These are phyloP conservation scores for Sphaerophoria taeniata DNA, from an alignment of 2,888 invertebrate species.

Conservation along the genomic window DNA sequence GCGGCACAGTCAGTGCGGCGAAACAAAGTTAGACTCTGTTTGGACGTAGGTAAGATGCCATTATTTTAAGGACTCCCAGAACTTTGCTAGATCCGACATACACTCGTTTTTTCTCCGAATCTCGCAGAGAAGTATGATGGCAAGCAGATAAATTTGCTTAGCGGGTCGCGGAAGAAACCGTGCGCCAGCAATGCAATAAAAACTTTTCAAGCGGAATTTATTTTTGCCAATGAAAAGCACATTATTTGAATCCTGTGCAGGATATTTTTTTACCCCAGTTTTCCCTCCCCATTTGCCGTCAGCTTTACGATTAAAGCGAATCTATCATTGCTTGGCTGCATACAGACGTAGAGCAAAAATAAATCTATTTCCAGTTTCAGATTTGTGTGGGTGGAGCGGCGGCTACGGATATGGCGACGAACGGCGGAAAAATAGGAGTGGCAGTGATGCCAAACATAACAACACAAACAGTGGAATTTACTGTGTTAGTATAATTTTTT, in stretches of 20 bases:
- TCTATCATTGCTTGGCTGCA: constrained; percentile 60
- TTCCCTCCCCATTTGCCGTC: constrained; percentile 3
- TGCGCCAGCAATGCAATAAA: constrained; percentile 60
- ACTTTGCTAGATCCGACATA: constrained; percentile 7
- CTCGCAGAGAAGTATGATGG: constrained; percentile 23
- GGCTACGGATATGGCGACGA: not conserved
- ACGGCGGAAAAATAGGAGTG: not conserved
- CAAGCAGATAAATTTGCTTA: constrained; percentile 57
- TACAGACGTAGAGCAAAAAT: constrained; percentile 48
- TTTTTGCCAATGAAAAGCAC: constrained; percentile 74
- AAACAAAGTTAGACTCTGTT: constrained; percentile 14
- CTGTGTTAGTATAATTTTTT: constrained; percentile 65
- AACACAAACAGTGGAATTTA: constrained; percentile 62
- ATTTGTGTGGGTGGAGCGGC: not conserved
- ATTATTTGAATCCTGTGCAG: constrained; percentile 72
- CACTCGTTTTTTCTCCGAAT: not conserved
- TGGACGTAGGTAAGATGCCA: constrained; percentile 44
- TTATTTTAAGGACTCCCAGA: constrained; percentile 48
- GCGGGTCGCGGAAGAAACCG: constrained; percentile 44
- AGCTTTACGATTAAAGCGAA: constrained; percentile 46
- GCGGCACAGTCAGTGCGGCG: too few species aligned
- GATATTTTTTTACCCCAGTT: constrained; percentile 30
- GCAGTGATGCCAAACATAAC: constrained; percentile 45
- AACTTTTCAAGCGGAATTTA: constrained; percentile 74
- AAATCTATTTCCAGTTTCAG: constrained; percentile 63